Percentiles rank a stretch among this genome's conserved stretches.
Conservation (phyloP, 2,888 invertebrate genomes). For the Rhamphomyia laevipes region DNA sequence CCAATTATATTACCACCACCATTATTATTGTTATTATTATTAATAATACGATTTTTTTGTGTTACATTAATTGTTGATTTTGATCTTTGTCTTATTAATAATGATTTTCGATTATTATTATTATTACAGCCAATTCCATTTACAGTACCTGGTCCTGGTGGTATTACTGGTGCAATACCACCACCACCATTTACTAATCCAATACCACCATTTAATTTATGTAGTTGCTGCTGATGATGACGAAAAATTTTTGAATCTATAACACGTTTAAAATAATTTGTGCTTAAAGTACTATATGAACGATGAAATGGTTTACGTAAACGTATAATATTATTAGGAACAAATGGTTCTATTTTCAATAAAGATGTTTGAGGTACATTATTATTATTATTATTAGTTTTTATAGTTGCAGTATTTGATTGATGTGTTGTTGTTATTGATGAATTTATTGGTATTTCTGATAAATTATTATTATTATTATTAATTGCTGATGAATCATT, state of each 20-base stretch:
- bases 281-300: conserved; percentile 36
- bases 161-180: too few species aligned
- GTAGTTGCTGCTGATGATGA: too few species aligned
- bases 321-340: conserved; percentile 34
- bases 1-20: too few species aligned
- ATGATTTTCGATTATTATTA: background rate
- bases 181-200: background rate
- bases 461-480: background rate
- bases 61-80: conserved; percentile 1
- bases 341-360: conserved; percentile 39
- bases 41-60: background rate
- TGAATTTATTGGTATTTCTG: background rate
- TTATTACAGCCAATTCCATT: background rate
- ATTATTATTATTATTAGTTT: background rate
- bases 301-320: conserved; percentile 32
- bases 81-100: conserved; percentile 1
- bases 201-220: too few species aligned
- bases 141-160: too few species aligned
- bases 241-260: conserved; percentile 1
- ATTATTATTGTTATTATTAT: background rate
- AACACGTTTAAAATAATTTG: conserved; percentile 23
- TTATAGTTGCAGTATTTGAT: background rate
- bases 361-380: conserved; percentile 34
- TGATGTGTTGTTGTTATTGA: conserved; percentile 1
- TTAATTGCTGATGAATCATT: conserved; percentile 2